Evolutionary conservation across 1,140 invertebrate genomes (phyloP), one percentile per base, ranked within the genome.

Genomic region (Drosophila pseudoananassae): DNA sequence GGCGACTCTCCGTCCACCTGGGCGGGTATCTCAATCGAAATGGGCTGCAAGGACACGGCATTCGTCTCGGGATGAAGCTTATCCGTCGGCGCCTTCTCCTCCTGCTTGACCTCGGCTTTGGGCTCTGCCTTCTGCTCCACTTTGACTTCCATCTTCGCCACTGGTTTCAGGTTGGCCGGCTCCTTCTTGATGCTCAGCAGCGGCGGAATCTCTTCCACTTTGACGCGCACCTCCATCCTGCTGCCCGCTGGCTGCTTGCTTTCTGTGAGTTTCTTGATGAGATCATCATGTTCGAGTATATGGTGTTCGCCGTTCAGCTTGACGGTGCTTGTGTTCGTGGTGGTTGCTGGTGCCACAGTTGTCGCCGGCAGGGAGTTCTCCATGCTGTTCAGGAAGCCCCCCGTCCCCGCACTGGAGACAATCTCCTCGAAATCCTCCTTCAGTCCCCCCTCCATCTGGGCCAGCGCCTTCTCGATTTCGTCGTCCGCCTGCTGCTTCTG

Each of bases 401-500:
- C 1, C 31, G 43, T 20, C 8, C 43, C 9, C 36, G 20, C 60
- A 17, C n/a, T 25, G 12, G 74, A 85, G 3, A 79, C 68, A 57
- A 84, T 78, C 6, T 69, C 72, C 23, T 75, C 78, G 46, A 81
- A 71, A 15, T 87, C 80, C 12, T 83, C 90, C 15, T 71, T 64
- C 63, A 74, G 94, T 83, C 52, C 83, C 0, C 94, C 94, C 79
- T 95, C 94, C 94, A 95, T 95, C 90, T 94, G 94, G 3, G 94
- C 94, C 10, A 95, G 85, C 50, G 94, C 94, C 17, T 94, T 94
- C 83, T 95, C 94, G 54, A 95, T 95, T 76, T 95, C 94, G 57
- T 94, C 93, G 68, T 95, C 93, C 53, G 90, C 66, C 29, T 78
- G 51, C 23, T 76, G 80, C 17, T 64, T 47, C 31, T 89, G 83